Base-by-base conservation (phyloP, 2,113 vertebrate genomes). In the Scytalopus superciliaris region DNA sequence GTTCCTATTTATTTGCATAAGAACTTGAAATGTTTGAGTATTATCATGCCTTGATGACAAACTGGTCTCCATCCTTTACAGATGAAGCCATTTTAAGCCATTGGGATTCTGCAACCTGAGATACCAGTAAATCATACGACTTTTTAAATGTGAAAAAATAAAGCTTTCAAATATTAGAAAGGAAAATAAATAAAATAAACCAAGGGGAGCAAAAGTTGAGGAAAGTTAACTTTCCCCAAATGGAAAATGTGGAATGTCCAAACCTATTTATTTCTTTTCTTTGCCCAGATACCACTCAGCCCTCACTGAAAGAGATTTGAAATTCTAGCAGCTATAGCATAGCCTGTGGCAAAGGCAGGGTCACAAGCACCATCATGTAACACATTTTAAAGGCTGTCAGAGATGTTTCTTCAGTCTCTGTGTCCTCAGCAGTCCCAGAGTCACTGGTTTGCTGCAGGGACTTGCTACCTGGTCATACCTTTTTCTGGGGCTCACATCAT, bases 341-440 rank as follows among this genome's bases (percentile, higher is more conserved):
- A 87, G 91, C 91, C 82, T 35, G 11, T 55, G 79, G 93, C 93
- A 93, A 95, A 96, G 96, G 95, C 90, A 94, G 93, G 93, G 95
- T 91, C 91, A 95, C 67, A 60, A 40, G 91, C 81, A 95, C 89
- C 87, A 74, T 44, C 94, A 47, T 93, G 50, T 94, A 94, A 96
- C 93, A 94, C 96, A 73, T 97, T 91, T 96, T 89, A 97, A 97
- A 92, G 89, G 86, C 91, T 96, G 93, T 95, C 93, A 96, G 89
- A 91, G 91, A 96, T 11, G 74, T 91, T 95, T 79, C 93, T 90
- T 93, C 87, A 90, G 89, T 50, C 33, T 66, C 70, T 55, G 84
- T 83, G 91, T 95, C 87, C 72, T 95, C 93, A 88, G 57, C 91
- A 93, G 70, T 94, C 39, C 87, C 56, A 72, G 82, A 84, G 63